These are phyloP conservation scores for Unio pictorum DNA, from an alignment of 2,888 invertebrate genomes.

Conservation along the genomic window DNA sequence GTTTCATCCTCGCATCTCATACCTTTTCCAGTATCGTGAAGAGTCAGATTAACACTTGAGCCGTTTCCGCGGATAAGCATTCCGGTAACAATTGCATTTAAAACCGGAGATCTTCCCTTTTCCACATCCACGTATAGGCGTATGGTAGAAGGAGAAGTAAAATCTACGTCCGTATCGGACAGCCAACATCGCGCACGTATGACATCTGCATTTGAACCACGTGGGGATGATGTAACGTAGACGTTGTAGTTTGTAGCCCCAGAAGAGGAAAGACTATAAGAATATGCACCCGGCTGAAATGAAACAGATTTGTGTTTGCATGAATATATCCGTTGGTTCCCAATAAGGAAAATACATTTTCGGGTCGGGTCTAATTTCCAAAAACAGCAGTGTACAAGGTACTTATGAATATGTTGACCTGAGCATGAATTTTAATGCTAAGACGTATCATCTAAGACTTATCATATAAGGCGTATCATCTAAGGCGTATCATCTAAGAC, in stretches of 20 bases:
- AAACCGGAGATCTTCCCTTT: conserved; percentile 13
- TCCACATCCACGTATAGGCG: conserved; percentile 5
- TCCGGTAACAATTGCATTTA: conserved; percentile 9
- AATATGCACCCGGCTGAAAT: too few relatives aligned
- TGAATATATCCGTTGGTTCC: too few relatives aligned
- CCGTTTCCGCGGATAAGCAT: conserved; percentile 1
- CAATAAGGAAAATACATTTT: too few relatives aligned
- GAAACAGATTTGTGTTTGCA: too few relatives aligned
- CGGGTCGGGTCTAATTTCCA: too few relatives aligned
- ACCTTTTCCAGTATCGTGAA: conserved; percentile 12
- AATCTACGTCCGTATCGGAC: conserved; percentile 7
- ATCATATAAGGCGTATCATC: too few relatives aligned
- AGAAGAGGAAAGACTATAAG: background rate
- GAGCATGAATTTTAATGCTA: too few relatives aligned
- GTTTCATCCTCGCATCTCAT: background rate
- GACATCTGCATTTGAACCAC: conserved; percentile 7
- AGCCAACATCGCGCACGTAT: conserved; percentile 8
- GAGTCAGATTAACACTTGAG: too few relatives aligned
- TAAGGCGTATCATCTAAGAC: too few relatives aligned
- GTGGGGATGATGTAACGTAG: conserved; percentile 1
- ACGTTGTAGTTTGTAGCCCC: background rate
- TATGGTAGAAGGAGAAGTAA: background rate
- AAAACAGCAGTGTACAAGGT: too few relatives aligned
- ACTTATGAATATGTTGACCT: too few relatives aligned
- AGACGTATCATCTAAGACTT: too few relatives aligned